Percentiles rank a stretch among this genome's conserved stretches.
Conservation (phyloP, 1,140 invertebrate genomes). For the Drosophila arizonae region DNA sequence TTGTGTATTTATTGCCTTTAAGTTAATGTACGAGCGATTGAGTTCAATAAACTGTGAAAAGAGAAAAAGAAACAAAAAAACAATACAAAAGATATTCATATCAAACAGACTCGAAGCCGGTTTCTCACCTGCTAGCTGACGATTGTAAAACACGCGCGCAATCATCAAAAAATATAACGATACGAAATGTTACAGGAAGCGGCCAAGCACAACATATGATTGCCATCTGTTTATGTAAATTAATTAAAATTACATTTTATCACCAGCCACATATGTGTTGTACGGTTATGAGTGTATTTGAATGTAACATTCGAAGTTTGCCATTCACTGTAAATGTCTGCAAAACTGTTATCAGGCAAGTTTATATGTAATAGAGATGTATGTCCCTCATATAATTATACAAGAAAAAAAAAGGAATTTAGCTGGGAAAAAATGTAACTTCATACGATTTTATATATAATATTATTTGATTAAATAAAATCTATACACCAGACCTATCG, state of each 20-base stretch:
- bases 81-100: background rate
- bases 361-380: background rate
- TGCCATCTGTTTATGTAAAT: background rate
- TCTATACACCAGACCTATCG: too few species aligned
- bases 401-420: too few species aligned
- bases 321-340: background rate
- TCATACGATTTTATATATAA: too few species aligned
- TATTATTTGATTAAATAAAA: too few species aligned
- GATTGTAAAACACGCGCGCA: constrained; percentile 1
- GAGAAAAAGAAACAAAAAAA: background rate
- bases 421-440: too few species aligned
- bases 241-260: background rate
- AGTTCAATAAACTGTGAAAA: constrained; percentile 71
- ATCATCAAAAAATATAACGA: constrained; percentile 5
- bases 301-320: background rate
- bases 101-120: constrained; percentile 50
- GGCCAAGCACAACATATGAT: background rate
- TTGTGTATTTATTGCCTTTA: constrained; percentile 65
- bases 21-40: constrained; percentile 58
- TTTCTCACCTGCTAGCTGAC: constrained; percentile 40
- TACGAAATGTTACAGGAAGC: background rate
- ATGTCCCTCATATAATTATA: background rate
- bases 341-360: background rate
- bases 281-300: background rate
- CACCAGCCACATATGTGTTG: too few species aligned